Evolutionary conservation across 1,140 invertebrate genomes (phyloP).

Genomic region (Plodia interpunctella): DNA sequence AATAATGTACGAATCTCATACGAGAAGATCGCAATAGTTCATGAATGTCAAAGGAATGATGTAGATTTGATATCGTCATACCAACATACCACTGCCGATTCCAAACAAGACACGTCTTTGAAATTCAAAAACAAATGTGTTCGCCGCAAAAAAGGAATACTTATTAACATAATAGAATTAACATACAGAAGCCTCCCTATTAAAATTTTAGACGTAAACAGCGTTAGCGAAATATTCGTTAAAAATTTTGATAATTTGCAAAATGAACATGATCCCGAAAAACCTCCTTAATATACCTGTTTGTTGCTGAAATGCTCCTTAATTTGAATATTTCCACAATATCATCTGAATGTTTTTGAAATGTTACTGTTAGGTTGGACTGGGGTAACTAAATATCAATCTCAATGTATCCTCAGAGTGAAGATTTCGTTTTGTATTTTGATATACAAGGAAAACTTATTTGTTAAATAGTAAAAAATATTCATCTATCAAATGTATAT

Average conservation of each 20-base stretch:
- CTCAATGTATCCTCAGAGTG: too few species aligned
- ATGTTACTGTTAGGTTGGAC: too few species aligned
- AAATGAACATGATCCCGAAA: background rate
- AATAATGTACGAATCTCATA: background rate
- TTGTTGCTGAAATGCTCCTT: constrained; percentile 5
- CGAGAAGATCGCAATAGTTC: constrained; percentile 2
- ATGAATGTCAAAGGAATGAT: constrained; percentile 14
- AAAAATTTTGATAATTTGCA: constrained; percentile 4
- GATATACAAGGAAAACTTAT: too few species aligned
- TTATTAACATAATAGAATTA: background rate
- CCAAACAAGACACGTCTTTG: background rate
- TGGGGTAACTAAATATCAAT: too few species aligned
- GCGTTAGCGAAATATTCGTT: background rate
- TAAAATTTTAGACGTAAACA: background rate
- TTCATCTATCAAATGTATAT: too few species aligned
- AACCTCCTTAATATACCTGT: background rate
- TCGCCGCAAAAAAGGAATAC: background rate
- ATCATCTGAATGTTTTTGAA: background rate
- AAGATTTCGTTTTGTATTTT: too few species aligned
- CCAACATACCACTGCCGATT: background rate
- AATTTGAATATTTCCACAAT: constrained; percentile 4
- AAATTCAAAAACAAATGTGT: background rate
- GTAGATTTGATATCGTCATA: background rate
- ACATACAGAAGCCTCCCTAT: background rate
- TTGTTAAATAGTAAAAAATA: too few species aligned